Conservation (phyloP, 2,888 invertebrate genomes). For the Torymus tubicola region DNA sequence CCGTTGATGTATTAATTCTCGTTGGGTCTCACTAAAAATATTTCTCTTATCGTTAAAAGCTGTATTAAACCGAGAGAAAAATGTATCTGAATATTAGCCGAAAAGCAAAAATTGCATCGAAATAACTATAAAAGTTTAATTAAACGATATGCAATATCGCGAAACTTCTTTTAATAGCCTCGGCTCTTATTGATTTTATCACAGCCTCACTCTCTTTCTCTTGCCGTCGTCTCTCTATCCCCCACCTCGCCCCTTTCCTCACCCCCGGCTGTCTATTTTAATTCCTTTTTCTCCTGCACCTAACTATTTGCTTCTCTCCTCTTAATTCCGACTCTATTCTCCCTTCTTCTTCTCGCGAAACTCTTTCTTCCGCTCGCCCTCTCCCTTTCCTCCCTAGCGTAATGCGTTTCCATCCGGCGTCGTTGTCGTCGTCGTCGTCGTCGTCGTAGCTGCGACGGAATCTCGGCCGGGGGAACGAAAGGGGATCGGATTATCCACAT, state of each 20-base stretch:
- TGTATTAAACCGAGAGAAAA: too few species aligned
- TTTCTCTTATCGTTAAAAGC: too few species aligned
- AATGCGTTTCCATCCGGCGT: conserved; percentile 39
- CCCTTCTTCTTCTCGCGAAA: conserved; percentile 13
- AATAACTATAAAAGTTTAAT: too few species aligned
- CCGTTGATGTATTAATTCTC: too few species aligned
- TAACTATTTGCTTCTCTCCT: conserved; percentile 43
- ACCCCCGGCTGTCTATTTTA: conserved; percentile 30
- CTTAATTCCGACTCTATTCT: conserved; percentile 41
- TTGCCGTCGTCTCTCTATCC: too few species aligned
- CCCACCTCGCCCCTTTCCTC: not conserved
- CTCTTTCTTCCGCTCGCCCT: conserved; percentile 19
- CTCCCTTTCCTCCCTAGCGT: conserved; percentile 25
- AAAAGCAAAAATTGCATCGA: too few species aligned
- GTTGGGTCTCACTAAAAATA: too few species aligned
- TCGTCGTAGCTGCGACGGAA: conserved; percentile 2
- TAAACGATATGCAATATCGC: too few species aligned
- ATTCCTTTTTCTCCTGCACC: conserved; percentile 36
- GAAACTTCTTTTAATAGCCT: not conserved
- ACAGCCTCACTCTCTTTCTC: not conserved
- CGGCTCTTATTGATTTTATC: too few species aligned
- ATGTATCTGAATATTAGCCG: too few species aligned
- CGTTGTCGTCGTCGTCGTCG: not conserved
- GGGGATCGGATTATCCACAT: conserved; percentile 67
- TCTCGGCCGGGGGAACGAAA: conserved; percentile 18